phyloP scores from a whole-genome alignment of 2,797 vertebrate species.

The Morelia viridis region DNA sequence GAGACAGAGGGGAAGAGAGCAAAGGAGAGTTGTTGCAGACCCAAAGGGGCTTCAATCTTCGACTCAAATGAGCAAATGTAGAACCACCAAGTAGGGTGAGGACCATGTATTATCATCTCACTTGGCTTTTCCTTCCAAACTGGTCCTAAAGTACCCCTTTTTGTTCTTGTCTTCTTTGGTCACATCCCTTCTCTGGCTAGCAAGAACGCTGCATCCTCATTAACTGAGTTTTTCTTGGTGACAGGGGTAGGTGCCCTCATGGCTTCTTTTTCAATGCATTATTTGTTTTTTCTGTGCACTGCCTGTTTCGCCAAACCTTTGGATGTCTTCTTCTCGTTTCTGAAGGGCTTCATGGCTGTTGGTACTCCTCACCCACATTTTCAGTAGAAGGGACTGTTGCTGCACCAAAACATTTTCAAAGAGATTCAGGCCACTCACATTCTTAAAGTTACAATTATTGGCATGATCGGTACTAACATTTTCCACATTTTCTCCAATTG shows the following conservation, averaged over 20 bases:
- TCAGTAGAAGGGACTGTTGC: too few relatives aligned
- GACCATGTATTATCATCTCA: background rate
- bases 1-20: slow-evolving; percentile 52
- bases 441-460: background rate
- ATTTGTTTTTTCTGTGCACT: too few relatives aligned
- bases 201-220: background rate
- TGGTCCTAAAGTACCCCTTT: background rate
- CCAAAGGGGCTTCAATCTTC: background rate
- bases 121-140: background rate
- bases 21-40: background rate
- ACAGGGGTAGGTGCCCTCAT: too few relatives aligned
- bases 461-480: background rate
- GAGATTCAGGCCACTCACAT: background rate
- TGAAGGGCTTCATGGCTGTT: too few relatives aligned
- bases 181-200: background rate
- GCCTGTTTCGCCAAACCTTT: too few relatives aligned
- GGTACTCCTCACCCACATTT: too few relatives aligned
- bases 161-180: background rate
- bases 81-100: slow-evolving; percentile 14
- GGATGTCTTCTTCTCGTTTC: too few relatives aligned
- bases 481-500: background rate
- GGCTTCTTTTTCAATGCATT: too few relatives aligned
- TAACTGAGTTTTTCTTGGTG: background rate
- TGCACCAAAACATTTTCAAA: too few relatives aligned
- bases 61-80: slow-evolving; percentile 52